These are phyloP conservation scores for Arrhamphus sclerolepis DNA, from an alignment of 2,797 vertebrate genomes.

Conservation along the genomic window DNA sequence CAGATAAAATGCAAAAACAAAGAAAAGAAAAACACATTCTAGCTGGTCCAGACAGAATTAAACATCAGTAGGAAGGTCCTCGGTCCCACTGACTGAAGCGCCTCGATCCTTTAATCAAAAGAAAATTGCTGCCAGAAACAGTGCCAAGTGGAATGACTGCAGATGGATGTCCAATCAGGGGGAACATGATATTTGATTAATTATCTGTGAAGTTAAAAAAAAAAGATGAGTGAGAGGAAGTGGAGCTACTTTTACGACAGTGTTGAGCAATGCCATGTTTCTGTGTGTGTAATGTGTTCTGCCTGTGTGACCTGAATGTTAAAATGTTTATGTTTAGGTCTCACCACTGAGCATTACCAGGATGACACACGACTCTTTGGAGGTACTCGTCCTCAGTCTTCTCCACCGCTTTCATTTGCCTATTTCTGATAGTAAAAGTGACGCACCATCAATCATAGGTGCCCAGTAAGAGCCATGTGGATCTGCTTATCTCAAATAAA, in stretches of 20 bases:
- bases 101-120: slow-evolving; percentile 74
- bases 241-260: slow-evolving; percentile 27
- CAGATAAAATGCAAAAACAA: slow-evolving; percentile 75
- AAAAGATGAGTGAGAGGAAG: slow-evolving; percentile 29
- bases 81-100: slow-evolving; percentile 57
- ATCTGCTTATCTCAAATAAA: not conserved
- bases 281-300: slow-evolving; percentile 71
- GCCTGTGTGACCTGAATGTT: slow-evolving; percentile 79
- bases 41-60: slow-evolving; percentile 74
- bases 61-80: slow-evolving; percentile 70
- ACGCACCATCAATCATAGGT: slow-evolving; percentile 20
- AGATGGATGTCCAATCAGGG: slow-evolving; percentile 75
- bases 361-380: slow-evolving; percentile 86
- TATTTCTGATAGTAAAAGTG: slow-evolving; percentile 34
- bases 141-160: slow-evolving; percentile 62
- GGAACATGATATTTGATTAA: slow-evolving; percentile 62
- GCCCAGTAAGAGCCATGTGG: slow-evolving; percentile 17
- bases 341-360: slow-evolving; percentile 87
- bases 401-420: slow-evolving; percentile 65
- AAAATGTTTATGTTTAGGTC: slow-evolving; percentile 86
- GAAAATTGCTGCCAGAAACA: slow-evolving; percentile 63
- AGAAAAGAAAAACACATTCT: slow-evolving; percentile 62
- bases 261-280: slow-evolving; percentile 55
- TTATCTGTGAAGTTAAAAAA: slow-evolving; percentile 59
- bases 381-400: slow-evolving; percentile 81